Conservation (phyloP, 2,888 invertebrate species). For the Exephanes ischioxanthus region DNA sequence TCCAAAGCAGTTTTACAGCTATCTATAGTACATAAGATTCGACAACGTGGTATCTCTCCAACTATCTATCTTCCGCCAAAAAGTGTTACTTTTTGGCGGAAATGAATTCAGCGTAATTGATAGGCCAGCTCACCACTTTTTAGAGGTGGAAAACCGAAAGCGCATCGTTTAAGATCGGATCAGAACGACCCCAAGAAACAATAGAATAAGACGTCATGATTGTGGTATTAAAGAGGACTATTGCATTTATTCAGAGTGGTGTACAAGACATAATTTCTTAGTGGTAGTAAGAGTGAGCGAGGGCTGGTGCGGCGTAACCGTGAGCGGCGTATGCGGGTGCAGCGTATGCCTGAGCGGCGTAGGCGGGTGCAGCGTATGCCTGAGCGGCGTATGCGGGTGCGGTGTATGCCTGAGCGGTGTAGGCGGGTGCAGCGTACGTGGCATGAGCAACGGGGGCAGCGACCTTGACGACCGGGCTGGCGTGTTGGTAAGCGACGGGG, state of each 20-base stretch:
- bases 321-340: slow-evolving; percentile 15
- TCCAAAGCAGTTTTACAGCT: too few species aligned
- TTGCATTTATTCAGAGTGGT: slow-evolving; percentile 21
- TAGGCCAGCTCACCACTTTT: too few species aligned
- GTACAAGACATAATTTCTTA: slow-evolving; percentile 35
- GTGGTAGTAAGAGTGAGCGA: slow-evolving; percentile 57
- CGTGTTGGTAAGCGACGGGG: slow-evolving; percentile 8
- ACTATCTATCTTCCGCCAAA: too few species aligned
- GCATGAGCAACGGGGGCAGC: slow-evolving; percentile 37
- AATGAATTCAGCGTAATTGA: too few species aligned
- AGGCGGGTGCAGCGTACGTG: slow-evolving; percentile 16
- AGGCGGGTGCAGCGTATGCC: slow-evolving; percentile 43
- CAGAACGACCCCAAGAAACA: background rate
- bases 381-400: slow-evolving; percentile 15
- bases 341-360: background rate
- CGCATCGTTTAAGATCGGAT: too few species aligned
- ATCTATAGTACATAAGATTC: background rate
- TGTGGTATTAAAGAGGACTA: background rate
- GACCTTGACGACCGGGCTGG: slow-evolving; percentile 42
- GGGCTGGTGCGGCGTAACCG: slow-evolving; percentile 13
- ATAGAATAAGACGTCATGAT: background rate
- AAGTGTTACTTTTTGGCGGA: too few species aligned
- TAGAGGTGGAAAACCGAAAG: too few species aligned
- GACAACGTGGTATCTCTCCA: too few species aligned
- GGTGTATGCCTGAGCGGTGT: background rate